These are phyloP conservation scores for Benitochromis conjunctus DNA, from an alignment of 2,113 vertebrate genomes.

Conservation along the genomic window DNA sequence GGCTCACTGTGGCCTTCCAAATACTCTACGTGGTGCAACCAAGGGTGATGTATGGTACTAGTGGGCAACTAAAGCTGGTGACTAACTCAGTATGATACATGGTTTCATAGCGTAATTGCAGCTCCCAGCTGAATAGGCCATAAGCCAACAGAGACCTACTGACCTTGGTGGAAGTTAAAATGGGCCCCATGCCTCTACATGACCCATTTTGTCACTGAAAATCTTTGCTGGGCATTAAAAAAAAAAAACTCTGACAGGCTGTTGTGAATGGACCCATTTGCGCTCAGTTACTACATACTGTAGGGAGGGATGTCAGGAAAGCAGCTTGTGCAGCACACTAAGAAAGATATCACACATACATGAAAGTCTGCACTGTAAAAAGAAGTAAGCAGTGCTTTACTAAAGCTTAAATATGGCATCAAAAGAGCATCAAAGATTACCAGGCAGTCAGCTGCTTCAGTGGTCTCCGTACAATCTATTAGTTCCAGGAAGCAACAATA, in stretches of 20 bases:
- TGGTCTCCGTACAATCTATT: neutral
- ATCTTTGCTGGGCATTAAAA: constrained; percentile 6
- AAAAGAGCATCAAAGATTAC: neutral
- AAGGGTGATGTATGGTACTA: constrained; percentile 41
- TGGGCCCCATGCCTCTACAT: constrained; percentile 17
- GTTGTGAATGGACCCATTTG: constrained; percentile 3
- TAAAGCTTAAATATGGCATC: neutral
- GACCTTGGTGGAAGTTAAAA: constrained; percentile 56
- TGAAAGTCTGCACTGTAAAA: neutral
- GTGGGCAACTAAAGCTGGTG: constrained; percentile 53
- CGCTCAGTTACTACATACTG: neutral
- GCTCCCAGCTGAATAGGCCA: constrained; percentile 61
- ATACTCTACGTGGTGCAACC: constrained; percentile 26
- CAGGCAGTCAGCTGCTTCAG: neutral
- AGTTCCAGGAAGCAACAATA: neutral
- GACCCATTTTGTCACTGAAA: constrained; percentile 42
- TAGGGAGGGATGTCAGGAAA: neutral
- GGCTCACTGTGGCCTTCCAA: constrained; percentile 52
- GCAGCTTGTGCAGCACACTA: neutral
- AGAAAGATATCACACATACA: neutral
- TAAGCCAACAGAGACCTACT: constrained; percentile 55
- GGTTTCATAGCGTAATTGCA: constrained; percentile 53
- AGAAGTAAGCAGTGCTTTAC: neutral
- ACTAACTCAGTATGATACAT: constrained; percentile 58
- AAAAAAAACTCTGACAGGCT: constrained; percentile 21